Base-by-base conservation (phyloP, 2,113 vertebrate genomes). In the Anoura caudifer region DNA sequence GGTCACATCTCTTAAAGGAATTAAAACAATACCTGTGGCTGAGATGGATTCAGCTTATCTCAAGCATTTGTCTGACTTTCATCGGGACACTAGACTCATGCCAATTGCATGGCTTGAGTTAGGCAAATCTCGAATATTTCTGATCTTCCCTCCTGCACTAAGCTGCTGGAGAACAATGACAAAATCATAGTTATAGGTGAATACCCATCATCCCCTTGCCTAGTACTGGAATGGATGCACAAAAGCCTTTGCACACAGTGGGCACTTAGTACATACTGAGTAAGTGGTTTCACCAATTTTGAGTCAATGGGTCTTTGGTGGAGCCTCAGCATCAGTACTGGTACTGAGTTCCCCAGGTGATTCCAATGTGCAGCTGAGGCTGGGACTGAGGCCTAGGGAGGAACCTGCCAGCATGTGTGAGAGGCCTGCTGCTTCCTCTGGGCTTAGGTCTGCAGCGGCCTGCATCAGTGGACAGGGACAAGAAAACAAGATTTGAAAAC, bases 91-190 rank as follows among this genome's bases (percentile, higher is more conserved):
- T 4, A 20, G 10, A 52, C 7, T 9, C 8, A 12, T 47, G 54
- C 14, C 83, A 54, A 90, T 17, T 61, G 31, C 4, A n/a, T 61
- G 50, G 47, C 28, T 79, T 50, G 76, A 80, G 36, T 70, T 52
- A 83, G 54, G 33, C 50, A 79, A 61, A 75, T 17, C 22, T 31
- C 50, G 0, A 47, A 0, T 10, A 14, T 96, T 82, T 77, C 59
- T 86, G 77, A 65, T n/a, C 86, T 83, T 87, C 38, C 22, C 26
- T 65, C 56, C 24, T 80, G 36, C 11, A 43, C 6, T 70, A 54
- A 96, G 59, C 56, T 79, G 22, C 24, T 96, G 76, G 67, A 83
- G 79, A 89, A 73, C 24, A 86, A 50, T 56, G 4, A 81, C 28
- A 41, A 87, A 87, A 31, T 76, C 15, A 19, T 2, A 28, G 28